These are phyloP conservation scores for Varanus salvator DNA, from an alignment of 2,113 vertebrate species.

Conservation along the genomic window DNA sequence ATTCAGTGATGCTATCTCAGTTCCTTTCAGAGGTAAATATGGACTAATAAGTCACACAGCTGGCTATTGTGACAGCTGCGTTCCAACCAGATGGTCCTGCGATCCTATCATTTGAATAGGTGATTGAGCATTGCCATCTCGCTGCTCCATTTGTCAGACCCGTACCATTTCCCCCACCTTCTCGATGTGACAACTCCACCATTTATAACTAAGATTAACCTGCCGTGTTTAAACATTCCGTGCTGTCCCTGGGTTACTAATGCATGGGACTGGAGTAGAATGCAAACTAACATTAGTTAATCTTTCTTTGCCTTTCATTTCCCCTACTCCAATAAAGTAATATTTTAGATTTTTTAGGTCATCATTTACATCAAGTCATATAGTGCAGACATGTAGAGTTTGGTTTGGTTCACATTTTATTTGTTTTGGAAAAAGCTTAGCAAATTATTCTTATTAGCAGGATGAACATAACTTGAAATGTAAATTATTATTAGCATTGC, in stretches of 20 bases:
- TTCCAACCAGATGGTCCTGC: conserved; percentile 3
- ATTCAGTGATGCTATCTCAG: not conserved
- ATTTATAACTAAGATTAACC: conserved; percentile 56
- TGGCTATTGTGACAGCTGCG: conserved; percentile 42
- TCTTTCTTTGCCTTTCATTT: too few species aligned
- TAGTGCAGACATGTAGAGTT: too few species aligned
- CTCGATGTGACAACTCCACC: conserved; percentile 37
- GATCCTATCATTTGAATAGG: conserved; percentile 41
- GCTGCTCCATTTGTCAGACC: conserved; percentile 2
- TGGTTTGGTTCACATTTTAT: too few species aligned
- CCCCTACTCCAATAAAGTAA: not conserved
- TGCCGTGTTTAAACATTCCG: not conserved
- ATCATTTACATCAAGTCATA: too few species aligned
- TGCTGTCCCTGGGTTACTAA: not conserved
- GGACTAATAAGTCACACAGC: not conserved
- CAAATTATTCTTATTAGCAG: too few species aligned
- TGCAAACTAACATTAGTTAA: not conserved
- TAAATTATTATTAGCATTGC: too few species aligned
- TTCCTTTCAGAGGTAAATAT: conserved; percentile 20
- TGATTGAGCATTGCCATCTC: conserved; percentile 47
- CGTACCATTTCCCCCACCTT: conserved; percentile 21
- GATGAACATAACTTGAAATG: too few species aligned
- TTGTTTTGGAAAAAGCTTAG: too few species aligned
- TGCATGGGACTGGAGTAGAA: not conserved
- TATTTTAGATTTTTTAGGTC: too few species aligned